These are phyloP conservation scores for Laticauda colubrina DNA, from an alignment of 2,113 vertebrate species.

Conservation along the genomic window DNA sequence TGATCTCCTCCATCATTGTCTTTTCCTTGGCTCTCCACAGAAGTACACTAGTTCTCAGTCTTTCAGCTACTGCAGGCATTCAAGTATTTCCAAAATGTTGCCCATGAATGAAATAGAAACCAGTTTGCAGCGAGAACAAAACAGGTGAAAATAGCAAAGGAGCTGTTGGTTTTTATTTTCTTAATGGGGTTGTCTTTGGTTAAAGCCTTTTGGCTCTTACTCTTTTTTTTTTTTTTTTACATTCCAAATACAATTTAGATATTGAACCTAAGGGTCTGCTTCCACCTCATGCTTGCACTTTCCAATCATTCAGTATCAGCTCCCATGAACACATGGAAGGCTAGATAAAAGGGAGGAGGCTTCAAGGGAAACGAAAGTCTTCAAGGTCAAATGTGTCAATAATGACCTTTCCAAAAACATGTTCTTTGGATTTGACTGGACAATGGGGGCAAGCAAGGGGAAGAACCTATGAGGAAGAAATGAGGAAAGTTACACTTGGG, in stretches of 20 bases:
- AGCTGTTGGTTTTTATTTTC: background rate
- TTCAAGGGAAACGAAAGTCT: background rate
- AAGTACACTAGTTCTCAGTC: no score
- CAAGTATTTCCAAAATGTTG: background rate
- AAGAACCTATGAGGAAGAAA: background rate
- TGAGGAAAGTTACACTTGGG: background rate
- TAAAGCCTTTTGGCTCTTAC: background rate
- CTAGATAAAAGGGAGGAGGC: background rate
- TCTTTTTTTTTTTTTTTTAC: background rate
- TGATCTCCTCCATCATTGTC: background rate
- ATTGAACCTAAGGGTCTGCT: background rate
- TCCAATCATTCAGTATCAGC: background rate
- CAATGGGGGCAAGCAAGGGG: background rate
- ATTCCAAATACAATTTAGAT: background rate
- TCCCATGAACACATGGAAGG: background rate
- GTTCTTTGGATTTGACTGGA: background rate
- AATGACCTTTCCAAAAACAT: background rate
- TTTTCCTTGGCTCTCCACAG: background rate
- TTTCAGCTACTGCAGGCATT: background rate
- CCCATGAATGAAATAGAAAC: background rate
- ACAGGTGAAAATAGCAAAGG: background rate
- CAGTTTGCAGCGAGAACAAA: background rate
- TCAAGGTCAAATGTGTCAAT: background rate
- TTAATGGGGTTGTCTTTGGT: background rate
- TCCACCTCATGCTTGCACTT: background rate